Evolutionary conservation across 30 jellyfish, hydroid and myxozoan genomes (phyloP).

Genomic region (Haliclystus octoradiatus): DNA sequence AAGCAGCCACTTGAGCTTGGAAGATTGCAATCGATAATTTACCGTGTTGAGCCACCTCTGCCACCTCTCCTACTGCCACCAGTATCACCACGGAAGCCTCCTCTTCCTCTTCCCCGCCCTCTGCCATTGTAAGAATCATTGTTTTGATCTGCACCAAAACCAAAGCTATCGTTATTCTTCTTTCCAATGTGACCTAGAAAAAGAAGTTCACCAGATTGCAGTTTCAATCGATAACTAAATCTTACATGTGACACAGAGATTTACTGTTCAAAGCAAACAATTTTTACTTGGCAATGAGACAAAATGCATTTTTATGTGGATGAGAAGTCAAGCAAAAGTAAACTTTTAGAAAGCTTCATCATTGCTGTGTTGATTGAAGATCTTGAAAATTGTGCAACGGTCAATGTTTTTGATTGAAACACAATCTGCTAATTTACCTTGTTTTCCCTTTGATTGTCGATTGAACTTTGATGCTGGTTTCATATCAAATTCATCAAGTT

Average conservation of each 20-base stretch:
- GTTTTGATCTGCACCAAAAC: slow-evolving; percentile 27
- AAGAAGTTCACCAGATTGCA: too few species aligned
- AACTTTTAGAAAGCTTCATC: not conserved
- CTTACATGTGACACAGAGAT: too few species aligned
- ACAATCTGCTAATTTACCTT: slow-evolving; percentile 19
- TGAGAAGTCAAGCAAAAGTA: too few species aligned
- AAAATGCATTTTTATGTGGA: too few species aligned
- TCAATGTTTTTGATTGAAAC: not conserved
- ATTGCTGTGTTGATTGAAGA: not conserved
- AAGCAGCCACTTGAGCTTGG: too few species aligned
- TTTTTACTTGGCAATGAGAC: too few species aligned
- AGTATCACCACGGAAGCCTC: slow-evolving; percentile 30
- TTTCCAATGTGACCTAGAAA: slow-evolving; percentile 8
- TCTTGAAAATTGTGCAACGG: too few species aligned
- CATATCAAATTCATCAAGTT: slow-evolving; percentile 20
- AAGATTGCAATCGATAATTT: too few species aligned
- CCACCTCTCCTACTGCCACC: slow-evolving; percentile 42
- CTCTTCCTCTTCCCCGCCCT: slow-evolving; percentile 48
- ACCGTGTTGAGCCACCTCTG: not conserved
- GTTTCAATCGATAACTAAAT: too few species aligned
- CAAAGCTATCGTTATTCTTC: slow-evolving; percentile 5
- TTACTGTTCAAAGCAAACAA: too few species aligned
- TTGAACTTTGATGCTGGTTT: slow-evolving; percentile 5
- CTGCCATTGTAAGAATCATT: not conserved
- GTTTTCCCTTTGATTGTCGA: slow-evolving; percentile 24